These are phyloP conservation scores for Calameuta idolon DNA, from an alignment of 2,888 invertebrate species.

Conservation along the genomic window DNA sequence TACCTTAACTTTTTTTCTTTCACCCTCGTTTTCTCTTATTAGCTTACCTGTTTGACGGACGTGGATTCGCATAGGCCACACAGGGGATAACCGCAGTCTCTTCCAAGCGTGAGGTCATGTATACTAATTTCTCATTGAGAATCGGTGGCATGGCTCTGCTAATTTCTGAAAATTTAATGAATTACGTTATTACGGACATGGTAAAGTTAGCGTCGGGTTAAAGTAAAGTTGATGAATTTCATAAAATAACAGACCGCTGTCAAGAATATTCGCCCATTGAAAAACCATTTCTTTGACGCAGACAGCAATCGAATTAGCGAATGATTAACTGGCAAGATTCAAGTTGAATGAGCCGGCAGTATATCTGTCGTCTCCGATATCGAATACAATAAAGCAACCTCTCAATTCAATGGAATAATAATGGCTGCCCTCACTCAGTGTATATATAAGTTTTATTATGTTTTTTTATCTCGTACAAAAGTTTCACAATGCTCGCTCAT, in stretches of 20 bases:
- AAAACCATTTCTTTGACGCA: background rate
- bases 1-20: background rate
- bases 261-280: background rate
- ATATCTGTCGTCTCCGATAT: background rate
- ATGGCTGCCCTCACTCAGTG: background rate
- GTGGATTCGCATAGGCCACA: conserved; percentile 74
- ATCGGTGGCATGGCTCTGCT: conserved; percentile 72
- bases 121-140: conserved; percentile 70
- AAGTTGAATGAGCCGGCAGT: background rate
- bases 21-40: background rate
- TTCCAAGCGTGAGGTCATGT: conserved; percentile 68
- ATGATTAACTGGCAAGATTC: background rate
- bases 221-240: background rate
- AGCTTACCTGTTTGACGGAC: conserved; percentile 71
- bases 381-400: background rate
- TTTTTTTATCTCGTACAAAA: background rate
- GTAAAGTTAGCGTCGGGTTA: too few species aligned
- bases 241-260: background rate
- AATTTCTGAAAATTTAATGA: conserved; percentile 63
- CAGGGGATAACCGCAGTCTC: conserved; percentile 73
- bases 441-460: background rate
- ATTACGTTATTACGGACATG: background rate
- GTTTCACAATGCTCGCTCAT: background rate
- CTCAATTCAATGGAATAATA: background rate
- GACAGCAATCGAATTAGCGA: background rate